Evolutionary conservation across 2,888 invertebrate genomes (phyloP).

Genomic region (Brachypterus glaber): DNA sequence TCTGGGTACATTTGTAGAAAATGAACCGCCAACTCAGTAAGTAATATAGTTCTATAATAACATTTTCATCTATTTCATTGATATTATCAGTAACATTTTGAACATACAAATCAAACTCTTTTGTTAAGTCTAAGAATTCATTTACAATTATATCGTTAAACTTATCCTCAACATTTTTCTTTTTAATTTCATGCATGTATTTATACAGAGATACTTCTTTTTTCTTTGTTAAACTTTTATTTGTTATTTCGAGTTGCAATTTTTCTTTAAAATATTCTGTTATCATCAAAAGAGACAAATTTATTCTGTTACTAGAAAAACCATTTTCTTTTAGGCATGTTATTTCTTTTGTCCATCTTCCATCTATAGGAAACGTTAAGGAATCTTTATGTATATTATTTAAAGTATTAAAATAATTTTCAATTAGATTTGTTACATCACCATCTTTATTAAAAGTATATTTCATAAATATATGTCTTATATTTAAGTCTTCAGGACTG

Average conservation of each 20-base stretch:
- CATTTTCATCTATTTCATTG: conserved; percentile 33
- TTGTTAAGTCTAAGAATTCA: conserved; percentile 44
- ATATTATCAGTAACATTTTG: conserved; percentile 28
- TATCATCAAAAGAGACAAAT: conserved; percentile 19
- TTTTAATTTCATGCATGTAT: conserved; percentile 38
- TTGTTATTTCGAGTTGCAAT: background rate
- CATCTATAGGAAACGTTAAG: conserved; percentile 29
- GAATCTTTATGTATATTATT: no score
- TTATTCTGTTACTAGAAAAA: conserved; percentile 19
- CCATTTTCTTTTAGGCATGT: background rate
- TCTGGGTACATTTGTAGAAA: conserved; percentile 36
- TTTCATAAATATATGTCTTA: conserved; percentile 29
- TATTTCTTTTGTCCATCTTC: conserved; percentile 32
- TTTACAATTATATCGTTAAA: conserved; percentile 47
- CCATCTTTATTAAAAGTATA: conserved; percentile 7
- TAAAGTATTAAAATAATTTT: no score
- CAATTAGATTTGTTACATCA: conserved; percentile 3
- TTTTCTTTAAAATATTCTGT: conserved; percentile 6
- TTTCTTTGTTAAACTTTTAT: conserved; percentile 13
- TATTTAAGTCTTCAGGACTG: conserved; percentile 32
- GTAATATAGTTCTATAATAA: conserved; percentile 42
- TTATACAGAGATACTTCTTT: conserved; percentile 43
- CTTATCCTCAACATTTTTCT: conserved; percentile 42
- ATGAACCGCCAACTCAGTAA: conserved; percentile 46
- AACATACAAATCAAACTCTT: conserved; percentile 43